phyloP scores from a whole-genome alignment of 1,140 invertebrate genomes.

The Papilio helenus region DNA sequence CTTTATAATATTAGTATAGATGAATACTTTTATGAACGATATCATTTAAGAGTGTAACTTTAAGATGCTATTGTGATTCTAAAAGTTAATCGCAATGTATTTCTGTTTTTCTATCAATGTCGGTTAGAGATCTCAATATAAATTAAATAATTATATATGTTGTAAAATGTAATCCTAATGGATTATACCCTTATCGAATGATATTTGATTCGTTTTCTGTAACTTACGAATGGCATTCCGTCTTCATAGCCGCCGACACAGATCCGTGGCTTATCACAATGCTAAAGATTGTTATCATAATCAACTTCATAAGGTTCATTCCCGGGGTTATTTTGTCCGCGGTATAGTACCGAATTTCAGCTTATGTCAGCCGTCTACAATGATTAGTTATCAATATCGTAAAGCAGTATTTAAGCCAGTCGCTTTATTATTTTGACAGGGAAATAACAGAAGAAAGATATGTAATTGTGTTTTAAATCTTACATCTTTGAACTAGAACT shows the following conservation, averaged over 20 bases:
- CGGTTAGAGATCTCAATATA: neutral
- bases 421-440: constrained; percentile 31
- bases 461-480: too few relatives aligned
- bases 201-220: constrained; percentile 19
- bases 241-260: constrained; percentile 33
- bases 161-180: constrained; percentile 24
- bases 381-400: constrained; percentile 17
- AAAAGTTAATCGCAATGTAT: neutral
- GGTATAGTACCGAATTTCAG: constrained; percentile 33
- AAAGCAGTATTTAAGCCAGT: constrained; percentile 8
- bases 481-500: too few relatives aligned
- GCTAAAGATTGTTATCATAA: constrained; percentile 28
- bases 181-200: constrained; percentile 1
- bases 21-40: neutral
- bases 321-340: constrained; percentile 9
- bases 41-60: neutral
- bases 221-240: constrained; percentile 10
- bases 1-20: too few relatives aligned
- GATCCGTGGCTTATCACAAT: constrained; percentile 29
- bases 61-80: neutral
- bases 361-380: neutral
- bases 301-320: constrained; percentile 37
- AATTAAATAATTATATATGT: neutral
- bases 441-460: constrained; percentile 28
- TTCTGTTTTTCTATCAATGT: neutral